These are phyloP conservation scores for Rhabditophanes sp. DNA, from an alignment of 2,888 invertebrate species.

Conservation along the genomic window DNA sequence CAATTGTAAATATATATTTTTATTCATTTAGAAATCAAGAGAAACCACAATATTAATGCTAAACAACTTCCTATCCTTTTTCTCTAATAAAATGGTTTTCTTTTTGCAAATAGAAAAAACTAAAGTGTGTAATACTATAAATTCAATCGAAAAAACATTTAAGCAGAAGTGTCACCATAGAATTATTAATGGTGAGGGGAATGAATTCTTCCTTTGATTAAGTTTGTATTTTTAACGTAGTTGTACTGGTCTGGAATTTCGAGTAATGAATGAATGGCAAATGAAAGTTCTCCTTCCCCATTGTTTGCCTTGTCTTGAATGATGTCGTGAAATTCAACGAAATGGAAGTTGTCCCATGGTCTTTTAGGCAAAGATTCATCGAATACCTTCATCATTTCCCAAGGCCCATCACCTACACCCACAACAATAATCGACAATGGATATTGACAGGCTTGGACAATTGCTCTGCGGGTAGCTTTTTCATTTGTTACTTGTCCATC, in stretches of 20 bases:
- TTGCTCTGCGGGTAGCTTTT: conserved; percentile 47
- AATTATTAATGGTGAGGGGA: too few relatives aligned
- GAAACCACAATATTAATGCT: too few relatives aligned
- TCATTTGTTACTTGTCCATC: conserved; percentile 51
- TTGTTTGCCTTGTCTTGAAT: conserved; percentile 25
- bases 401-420: conserved; percentile 51
- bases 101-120: too few relatives aligned
- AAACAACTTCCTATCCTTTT: too few relatives aligned
- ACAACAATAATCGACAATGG: conserved; percentile 50
- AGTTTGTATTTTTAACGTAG: conserved; percentile 16
- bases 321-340: conserved; percentile 48
- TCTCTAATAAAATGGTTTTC: too few relatives aligned
- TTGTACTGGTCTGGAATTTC: conserved; percentile 49
- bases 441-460: conserved; percentile 48
- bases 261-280: conserved; percentile 50
- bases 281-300: conserved; percentile 29
- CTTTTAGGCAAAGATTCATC: conserved; percentile 48
- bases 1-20: too few relatives aligned
- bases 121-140: too few relatives aligned
- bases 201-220: too few relatives aligned
- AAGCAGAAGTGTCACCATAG: too few relatives aligned
- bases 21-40: too few relatives aligned
- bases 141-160: too few relatives aligned
- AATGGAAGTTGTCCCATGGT: conserved; percentile 51
- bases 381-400: conserved; percentile 50